Percentiles rank a stretch among this genome's conserved stretches.
Evolutionary conservation across 2,113 vertebrate species (phyloP).

Genomic region (Rostratula benghalensis): DNA sequence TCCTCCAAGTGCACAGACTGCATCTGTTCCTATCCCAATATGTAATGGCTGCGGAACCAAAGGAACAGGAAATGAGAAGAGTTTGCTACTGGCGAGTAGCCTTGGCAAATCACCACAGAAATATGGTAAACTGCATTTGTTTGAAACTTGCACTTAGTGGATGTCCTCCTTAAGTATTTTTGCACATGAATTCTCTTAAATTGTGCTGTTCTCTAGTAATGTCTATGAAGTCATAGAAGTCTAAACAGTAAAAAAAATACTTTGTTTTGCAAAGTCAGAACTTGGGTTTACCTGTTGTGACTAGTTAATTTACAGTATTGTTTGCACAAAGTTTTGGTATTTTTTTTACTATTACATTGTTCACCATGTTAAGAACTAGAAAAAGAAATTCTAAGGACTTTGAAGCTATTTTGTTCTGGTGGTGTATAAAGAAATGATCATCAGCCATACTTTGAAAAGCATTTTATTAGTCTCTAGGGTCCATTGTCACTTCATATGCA

Average conservation of each 20-base stretch:
- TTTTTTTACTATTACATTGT: not conserved
- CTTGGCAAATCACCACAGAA: slow-evolving; percentile 84
- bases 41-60: slow-evolving; percentile 93
- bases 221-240: not conserved
- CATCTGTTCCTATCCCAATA: slow-evolving; percentile 81
- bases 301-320: not conserved
- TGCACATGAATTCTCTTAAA: not conserved
- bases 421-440: not conserved
- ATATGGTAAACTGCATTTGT: slow-evolving; percentile 79
- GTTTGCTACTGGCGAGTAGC: slow-evolving; percentile 78
- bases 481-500: not conserved
- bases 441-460: not conserved
- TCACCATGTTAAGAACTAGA: not conserved
- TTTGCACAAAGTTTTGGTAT: not conserved
- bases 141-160: not conserved
- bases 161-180: not conserved
- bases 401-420: not conserved
- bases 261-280: not conserved
- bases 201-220: not conserved
- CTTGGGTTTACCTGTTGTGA: not conserved
- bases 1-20: slow-evolving; percentile 78
- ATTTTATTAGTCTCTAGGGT: not conserved
- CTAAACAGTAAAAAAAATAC: not conserved
- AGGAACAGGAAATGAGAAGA: slow-evolving; percentile 81
- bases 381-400: not conserved